Evolutionary conservation across 2,888 invertebrate species (phyloP).

Genomic region (Acrobasis repandana): DNA sequence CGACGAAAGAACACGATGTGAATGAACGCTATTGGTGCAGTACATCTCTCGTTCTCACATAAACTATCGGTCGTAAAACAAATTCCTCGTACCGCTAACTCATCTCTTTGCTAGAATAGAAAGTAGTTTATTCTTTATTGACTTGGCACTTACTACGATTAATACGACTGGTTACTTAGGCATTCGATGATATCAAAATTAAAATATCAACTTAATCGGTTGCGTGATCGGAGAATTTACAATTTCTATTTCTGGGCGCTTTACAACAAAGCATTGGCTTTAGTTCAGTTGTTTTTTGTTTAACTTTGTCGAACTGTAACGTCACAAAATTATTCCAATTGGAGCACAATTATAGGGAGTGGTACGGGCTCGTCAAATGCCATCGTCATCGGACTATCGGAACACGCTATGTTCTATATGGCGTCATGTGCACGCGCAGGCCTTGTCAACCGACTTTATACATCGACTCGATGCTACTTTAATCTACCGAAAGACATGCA

Average conservation of each 20-base stretch:
- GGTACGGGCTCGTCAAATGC: slow-evolving; percentile 15
- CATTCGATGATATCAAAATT: slow-evolving; percentile 21
- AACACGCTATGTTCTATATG: slow-evolving; percentile 15
- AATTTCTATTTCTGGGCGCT: slow-evolving; percentile 2
- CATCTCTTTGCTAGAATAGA: slow-evolving; percentile 30
- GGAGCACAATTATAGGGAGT: slow-evolving; percentile 16
- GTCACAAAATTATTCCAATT: not conserved
- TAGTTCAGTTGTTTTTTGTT: slow-evolving; percentile 1
- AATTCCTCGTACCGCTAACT: slow-evolving; percentile 29
- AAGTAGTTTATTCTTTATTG: slow-evolving; percentile 28
- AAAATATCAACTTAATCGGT: slow-evolving; percentile 14
- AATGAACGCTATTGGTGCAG: slow-evolving; percentile 26
- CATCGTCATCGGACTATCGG: slow-evolving; percentile 20
- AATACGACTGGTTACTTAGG: slow-evolving; percentile 23
- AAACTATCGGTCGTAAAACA: slow-evolving; percentile 27
- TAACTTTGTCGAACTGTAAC: not conserved
- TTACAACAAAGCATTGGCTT: not conserved
- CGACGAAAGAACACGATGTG: slow-evolving; percentile 18
- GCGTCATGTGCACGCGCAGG: slow-evolving; percentile 33
- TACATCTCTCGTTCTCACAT: slow-evolving; percentile 26
- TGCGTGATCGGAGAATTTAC: slow-evolving; percentile 15
- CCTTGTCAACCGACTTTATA: slow-evolving; percentile 42
- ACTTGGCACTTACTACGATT: slow-evolving; percentile 23
- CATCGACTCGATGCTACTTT: slow-evolving; percentile 32
- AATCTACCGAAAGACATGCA: slow-evolving; percentile 48